These are phyloP conservation scores for Muscicapa striata DNA, from an alignment of 2,797 vertebrate genomes.

Conservation along the genomic window DNA sequence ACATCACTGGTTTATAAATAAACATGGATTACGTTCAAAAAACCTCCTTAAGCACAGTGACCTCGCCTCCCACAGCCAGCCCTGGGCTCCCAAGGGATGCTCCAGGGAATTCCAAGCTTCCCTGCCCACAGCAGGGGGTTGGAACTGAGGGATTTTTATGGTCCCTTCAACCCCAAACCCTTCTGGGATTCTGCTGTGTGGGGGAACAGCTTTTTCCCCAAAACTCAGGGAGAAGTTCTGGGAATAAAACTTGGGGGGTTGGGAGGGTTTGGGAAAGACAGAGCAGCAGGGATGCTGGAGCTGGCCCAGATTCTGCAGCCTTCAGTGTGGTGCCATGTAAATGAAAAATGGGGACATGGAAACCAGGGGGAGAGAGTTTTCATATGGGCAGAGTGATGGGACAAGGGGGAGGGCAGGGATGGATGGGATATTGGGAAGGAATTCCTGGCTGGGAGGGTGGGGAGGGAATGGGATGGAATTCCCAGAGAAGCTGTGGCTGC, in stretches of 20 bases:
- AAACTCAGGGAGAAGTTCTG: not conserved
- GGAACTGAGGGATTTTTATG: fast-evolving
- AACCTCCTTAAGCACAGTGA: not conserved
- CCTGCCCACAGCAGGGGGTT: not conserved
- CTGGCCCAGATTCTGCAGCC: not conserved
- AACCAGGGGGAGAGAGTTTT: fast-evolving
- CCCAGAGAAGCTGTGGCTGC: not conserved
- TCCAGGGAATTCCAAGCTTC: not conserved
- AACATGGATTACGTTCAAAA: not conserved
- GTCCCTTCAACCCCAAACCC: not conserved
- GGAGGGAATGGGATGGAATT: not conserved
- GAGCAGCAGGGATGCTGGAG: fast-evolving
- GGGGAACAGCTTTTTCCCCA: not conserved
- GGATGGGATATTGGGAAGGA: not conserved
- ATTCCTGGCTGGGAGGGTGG: not conserved
- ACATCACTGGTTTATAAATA: not conserved
- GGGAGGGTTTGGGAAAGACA: not conserved
- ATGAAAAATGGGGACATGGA: not conserved
- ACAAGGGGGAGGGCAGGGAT: not conserved
- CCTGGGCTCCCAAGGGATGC: fast-evolving
- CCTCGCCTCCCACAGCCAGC: not conserved
- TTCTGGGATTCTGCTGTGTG: fast-evolving
- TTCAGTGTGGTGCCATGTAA: fast-evolving
- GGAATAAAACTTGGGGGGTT: fast-evolving
- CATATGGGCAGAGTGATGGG: not conserved